Evolutionary conservation across 2,888 invertebrate species (phyloP), one percentile per base, ranked within the genome.

Genomic region (Oscheius sp.): DNA sequence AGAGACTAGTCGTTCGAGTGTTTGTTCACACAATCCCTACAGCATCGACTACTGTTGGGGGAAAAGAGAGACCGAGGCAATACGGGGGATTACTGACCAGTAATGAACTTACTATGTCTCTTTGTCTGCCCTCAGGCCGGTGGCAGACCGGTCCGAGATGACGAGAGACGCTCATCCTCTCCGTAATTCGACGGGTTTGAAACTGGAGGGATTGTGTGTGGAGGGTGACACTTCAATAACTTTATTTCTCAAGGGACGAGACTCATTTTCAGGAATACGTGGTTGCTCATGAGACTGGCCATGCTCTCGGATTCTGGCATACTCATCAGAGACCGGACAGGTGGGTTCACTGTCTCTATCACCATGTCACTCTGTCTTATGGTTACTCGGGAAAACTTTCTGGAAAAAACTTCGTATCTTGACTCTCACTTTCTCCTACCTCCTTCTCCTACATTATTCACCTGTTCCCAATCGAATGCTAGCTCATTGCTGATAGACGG

Each of bases 261-360:
- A 35, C n/a, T 55, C 33, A n/a, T 57, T 76, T 86, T 47, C 59
- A 85, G 85, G 88, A 88, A 65, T 88, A 88, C 76, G 88, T 88
- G 7, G 88, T 88, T 48, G 88, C 88, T 53, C 88, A 88, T 77
- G 88, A 88, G 62, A 88, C 88, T 1, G 88, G 88, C 21, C 88
- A 88, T 70, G 88, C 88, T 29, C 83, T 88, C 58, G 88, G 88
- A 50, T 88, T 87, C 80, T 88, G 88, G 88, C 88, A 88, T 75
- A 88, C 88, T 21, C 88, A 88, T 81, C 88, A 88, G 73, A 70
- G 88, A 59, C 87, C 87, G 32, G 88, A 88, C 63, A 73, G 87
- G 74, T 74, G 2, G 13, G 74, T 33, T 29, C 13, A 37, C 9
- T 42, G 4, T 42, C 7, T 3, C 3, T 42, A 42, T 42, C 7